These are phyloP conservation scores for Microctonus hyperodae DNA, from an alignment of 2,888 invertebrate genomes.

Conservation along the genomic window DNA sequence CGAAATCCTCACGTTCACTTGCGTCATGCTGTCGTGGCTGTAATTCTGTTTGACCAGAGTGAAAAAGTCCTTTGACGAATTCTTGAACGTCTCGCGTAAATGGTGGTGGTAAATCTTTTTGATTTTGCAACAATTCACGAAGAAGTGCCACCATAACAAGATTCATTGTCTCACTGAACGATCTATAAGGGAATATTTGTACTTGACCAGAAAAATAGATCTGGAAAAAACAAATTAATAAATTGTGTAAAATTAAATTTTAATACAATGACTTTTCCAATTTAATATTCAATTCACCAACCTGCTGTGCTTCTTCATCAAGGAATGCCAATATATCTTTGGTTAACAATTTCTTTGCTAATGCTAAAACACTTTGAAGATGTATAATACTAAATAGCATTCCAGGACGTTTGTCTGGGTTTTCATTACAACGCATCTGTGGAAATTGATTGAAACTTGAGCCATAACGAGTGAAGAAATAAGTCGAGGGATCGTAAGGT, in stretches of 20 bases:
- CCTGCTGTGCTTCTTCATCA: conserved; percentile 84
- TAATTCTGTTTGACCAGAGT: conserved; percentile 92
- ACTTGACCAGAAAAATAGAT: conserved; percentile 61
- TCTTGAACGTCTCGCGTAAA: conserved; percentile 93
- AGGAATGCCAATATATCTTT: conserved; percentile 83
- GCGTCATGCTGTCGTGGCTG: conserved; percentile 86
- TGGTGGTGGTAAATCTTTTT: conserved; percentile 85
- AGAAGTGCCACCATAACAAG: conserved; percentile 91
- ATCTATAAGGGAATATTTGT: conserved; percentile 89
- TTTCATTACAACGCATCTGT: conserved; percentile 79
- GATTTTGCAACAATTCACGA: conserved; percentile 88
- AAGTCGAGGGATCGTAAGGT: conserved; percentile 81
- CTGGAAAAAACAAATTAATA: conserved; percentile 61
- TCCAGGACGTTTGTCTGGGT: conserved; percentile 71
- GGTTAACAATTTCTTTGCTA: conserved; percentile 85
- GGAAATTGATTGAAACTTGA: conserved; percentile 93
- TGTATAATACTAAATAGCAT: conserved; percentile 80
- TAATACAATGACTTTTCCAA: no score
- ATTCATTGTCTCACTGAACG: conserved; percentile 93
- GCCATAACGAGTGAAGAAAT: conserved; percentile 91
- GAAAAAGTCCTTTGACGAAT: conserved; percentile 87
- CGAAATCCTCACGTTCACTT: conserved; percentile 82
- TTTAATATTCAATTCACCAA: no score
- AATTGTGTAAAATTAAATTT: conserved; percentile 21
- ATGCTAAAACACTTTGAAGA: conserved; percentile 78